Conservation (phyloP, 1,140 invertebrate species). For the Aculops lycopersici region DNA sequence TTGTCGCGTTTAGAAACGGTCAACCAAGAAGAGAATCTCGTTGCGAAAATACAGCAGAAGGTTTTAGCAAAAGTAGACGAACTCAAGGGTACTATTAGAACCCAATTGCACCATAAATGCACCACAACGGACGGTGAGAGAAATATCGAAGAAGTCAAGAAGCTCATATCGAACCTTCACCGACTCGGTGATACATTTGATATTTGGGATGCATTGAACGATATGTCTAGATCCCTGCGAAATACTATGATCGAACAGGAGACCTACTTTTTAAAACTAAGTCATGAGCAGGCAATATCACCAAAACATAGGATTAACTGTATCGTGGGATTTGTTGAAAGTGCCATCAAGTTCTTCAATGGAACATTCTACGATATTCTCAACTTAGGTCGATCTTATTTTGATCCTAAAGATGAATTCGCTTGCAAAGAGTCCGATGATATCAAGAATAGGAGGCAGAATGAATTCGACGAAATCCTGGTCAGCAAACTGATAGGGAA, state of each 20-base stretch:
- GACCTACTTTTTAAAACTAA: conserved; percentile 20
- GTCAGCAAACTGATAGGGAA: conserved; percentile 28
- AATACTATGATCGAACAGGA: conserved; percentile 27
- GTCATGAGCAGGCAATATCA: not conserved
- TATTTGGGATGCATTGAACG: conserved; percentile 60
- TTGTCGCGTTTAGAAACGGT: conserved; percentile 83
- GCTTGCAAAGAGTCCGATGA: conserved; percentile 23
- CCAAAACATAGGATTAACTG: too few relatives aligned
- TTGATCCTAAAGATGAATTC: conserved; percentile 46
- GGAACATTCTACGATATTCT: conserved; percentile 46
- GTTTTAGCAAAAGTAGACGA: conserved; percentile 54
- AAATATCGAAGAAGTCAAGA: conserved; percentile 10
- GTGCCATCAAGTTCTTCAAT: conserved; percentile 30
- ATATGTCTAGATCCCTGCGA: conserved; percentile 36
- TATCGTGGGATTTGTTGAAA: conserved; percentile 34
- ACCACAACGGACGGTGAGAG: conserved; percentile 9
- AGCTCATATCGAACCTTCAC: conserved; percentile 20
- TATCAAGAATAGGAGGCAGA: conserved; percentile 5
- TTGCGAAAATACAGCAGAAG: conserved; percentile 44
- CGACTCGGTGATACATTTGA: conserved; percentile 41
- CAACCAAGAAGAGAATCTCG: conserved; percentile 38
- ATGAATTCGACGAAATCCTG: conserved; percentile 17
- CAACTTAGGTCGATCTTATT: conserved; percentile 60
- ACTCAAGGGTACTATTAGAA: conserved; percentile 40
- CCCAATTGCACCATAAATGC: conserved; percentile 25